phyloP scores from a whole-genome alignment of 2,888 invertebrate species.

The Caenorhabditis imperialis region DNA sequence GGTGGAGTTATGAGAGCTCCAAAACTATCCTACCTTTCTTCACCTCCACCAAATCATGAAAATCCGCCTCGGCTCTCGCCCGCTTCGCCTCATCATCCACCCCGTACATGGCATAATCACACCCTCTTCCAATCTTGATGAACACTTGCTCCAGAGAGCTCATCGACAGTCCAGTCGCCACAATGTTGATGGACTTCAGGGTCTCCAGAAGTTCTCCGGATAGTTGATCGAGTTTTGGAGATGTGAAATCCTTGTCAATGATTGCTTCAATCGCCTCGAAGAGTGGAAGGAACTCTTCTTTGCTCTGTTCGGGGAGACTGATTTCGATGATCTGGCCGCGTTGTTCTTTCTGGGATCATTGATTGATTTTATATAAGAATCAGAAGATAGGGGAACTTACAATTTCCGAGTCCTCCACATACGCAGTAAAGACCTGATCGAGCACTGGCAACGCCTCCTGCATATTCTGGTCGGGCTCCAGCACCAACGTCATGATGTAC shows the following conservation, averaged over 20 bases:
- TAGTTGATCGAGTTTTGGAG: conserved; percentile 7
- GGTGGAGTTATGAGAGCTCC: too few relatives aligned
- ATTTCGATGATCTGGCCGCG: conserved; percentile 63
- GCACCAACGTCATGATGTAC: conserved; percentile 68
- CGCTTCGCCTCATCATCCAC: conserved; percentile 20
- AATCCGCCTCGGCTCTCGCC: conserved; percentile 9
- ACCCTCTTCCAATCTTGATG: conserved; percentile 40
- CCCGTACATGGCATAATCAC: conserved; percentile 21
- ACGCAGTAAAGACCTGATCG: not conserved
- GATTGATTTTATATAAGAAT: not conserved
- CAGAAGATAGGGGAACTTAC: not conserved
- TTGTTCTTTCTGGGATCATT: conserved; percentile 37
- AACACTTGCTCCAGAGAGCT: conserved; percentile 76
- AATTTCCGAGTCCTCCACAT: not conserved
- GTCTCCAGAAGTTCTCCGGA: not conserved
- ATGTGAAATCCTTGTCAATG: conserved; percentile 17
- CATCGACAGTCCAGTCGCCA: conserved; percentile 69
- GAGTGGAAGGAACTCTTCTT: conserved; percentile 41
- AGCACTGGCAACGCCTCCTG: too few relatives aligned
- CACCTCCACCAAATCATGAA: conserved; percentile 4
- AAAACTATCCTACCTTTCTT: conserved; percentile 11
- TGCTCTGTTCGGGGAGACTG: conserved; percentile 43
- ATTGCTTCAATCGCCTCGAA: conserved; percentile 67
- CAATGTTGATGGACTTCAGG: conserved; percentile 18
- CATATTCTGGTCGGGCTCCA: conserved; percentile 9